Conservation (phyloP, 2,113 vertebrate species). For the Rhizomys pruinosus region DNA sequence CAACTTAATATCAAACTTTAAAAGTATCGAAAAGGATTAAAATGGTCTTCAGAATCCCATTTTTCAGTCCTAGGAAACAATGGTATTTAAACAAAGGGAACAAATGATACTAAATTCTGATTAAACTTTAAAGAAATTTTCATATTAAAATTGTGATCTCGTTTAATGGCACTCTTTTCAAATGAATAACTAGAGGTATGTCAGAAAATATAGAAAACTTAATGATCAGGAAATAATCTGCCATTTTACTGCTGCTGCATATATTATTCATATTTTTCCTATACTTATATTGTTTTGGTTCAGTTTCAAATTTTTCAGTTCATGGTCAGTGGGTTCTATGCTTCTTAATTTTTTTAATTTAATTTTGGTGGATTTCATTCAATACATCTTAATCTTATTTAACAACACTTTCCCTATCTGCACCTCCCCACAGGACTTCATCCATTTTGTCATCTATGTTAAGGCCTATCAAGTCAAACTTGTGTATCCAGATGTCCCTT, state of each 20-base stretch:
- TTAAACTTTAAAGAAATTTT: conserved; percentile 23
- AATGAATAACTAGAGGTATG: background rate
- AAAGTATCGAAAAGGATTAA: background rate
- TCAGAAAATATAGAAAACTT: background rate
- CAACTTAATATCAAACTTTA: background rate
- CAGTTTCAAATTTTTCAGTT: background rate
- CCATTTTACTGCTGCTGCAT: background rate
- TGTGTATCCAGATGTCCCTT: too few species aligned
- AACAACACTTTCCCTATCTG: too few species aligned
- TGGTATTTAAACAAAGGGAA: background rate
- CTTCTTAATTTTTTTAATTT: background rate
- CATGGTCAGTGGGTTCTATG: background rate
- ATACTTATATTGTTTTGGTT: too few species aligned
- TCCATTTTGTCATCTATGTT: too few species aligned
- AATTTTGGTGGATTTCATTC: too few species aligned
- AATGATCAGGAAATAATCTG: background rate
- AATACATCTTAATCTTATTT: too few species aligned
- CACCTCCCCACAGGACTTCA: too few species aligned
- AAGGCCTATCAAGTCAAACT: too few species aligned
- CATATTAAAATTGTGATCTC: conserved; percentile 10
- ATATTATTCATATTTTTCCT: conserved; percentile 33
- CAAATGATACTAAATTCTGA: background rate
- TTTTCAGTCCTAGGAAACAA: background rate
- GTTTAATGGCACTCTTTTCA: conserved; percentile 23
- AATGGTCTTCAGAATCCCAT: background rate